A percentile compares a stretch with the other conserved stretches of the same genome.
phyloP scores from a whole-genome alignment of 2,888 invertebrate species.

The Pherbina coryleti region DNA sequence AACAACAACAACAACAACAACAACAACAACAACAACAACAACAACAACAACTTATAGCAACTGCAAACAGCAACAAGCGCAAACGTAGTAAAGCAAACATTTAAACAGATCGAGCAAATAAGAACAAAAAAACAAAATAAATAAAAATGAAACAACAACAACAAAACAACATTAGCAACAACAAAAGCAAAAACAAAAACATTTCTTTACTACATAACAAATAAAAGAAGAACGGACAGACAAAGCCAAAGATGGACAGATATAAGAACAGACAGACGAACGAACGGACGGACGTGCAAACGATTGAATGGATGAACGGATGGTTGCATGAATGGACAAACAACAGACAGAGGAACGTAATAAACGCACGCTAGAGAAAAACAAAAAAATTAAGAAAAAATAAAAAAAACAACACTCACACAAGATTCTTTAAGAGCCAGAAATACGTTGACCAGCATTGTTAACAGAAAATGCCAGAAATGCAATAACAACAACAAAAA shows the following conservation, averaged over 20 bases:
- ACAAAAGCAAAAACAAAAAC: slow-evolving; percentile 29
- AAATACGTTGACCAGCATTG: slow-evolving; percentile 14
- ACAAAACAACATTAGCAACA: slow-evolving; percentile 28
- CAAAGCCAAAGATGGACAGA: slow-evolving; percentile 7
- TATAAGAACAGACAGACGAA: slow-evolving; percentile 20
- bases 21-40: slow-evolving; percentile 46
- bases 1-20: slow-evolving; percentile 49
- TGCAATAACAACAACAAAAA: slow-evolving; percentile 30
- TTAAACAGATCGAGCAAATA: slow-evolving; percentile 26
- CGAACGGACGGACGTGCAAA: slow-evolving; percentile 3
- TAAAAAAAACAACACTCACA: slow-evolving; percentile 1
- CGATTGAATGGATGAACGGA: neutral
- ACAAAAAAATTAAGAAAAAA: neutral
- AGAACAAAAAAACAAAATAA: slow-evolving; percentile 37
- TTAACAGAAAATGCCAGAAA: slow-evolving; percentile 19
- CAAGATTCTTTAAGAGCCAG: neutral
- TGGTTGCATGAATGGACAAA: slow-evolving; percentile 18
- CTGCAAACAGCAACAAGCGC: slow-evolving; percentile 23
- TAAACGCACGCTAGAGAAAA: slow-evolving; percentile 11
- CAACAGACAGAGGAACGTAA: slow-evolving; percentile 12
- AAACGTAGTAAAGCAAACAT: slow-evolving; percentile 23
- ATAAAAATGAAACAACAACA: slow-evolving; percentile 27
- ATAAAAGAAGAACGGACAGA: slow-evolving; percentile 16
- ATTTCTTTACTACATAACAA: slow-evolving; percentile 8
- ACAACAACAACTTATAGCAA: slow-evolving; percentile 47